Conservation (phyloP, 2,113 vertebrate species). For the Mellivora capensis region DNA sequence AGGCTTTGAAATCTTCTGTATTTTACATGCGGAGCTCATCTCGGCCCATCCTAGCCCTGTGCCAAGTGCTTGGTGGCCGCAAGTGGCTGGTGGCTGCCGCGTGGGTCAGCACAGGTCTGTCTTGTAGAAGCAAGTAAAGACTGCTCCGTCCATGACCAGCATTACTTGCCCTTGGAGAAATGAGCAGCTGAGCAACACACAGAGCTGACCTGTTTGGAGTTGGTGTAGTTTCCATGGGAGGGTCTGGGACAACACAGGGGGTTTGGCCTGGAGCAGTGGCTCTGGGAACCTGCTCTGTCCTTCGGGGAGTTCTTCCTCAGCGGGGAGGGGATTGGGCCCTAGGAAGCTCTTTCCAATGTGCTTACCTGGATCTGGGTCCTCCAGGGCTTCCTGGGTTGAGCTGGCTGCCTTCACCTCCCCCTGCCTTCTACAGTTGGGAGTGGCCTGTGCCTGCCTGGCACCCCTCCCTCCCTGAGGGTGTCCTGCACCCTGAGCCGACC, state of each 20-base stretch:
- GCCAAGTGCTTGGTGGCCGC: rapidly evolving
- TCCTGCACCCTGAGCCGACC: background rate
- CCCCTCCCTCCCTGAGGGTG: background rate
- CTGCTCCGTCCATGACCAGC: rapidly evolving
- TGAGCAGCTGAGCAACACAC: background rate
- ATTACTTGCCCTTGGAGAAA: background rate
- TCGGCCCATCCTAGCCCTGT: rapidly evolving
- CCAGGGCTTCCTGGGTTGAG: background rate
- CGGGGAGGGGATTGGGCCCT: too few species aligned
- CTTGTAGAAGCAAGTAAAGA: rapidly evolving
- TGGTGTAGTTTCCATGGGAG: too few species aligned
- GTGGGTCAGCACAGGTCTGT: rapidly evolving
- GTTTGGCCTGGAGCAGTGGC: background rate
- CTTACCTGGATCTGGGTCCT: background rate
- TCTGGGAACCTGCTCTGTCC: background rate
- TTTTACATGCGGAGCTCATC: background rate
- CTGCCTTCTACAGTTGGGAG: background rate
- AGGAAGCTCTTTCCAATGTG: background rate
- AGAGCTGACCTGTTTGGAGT: background rate
- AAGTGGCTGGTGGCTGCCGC: rapidly evolving
- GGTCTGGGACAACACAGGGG: rapidly evolving
- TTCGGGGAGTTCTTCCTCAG: background rate
- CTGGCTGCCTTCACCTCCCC: too few species aligned
- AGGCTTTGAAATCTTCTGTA: background rate
- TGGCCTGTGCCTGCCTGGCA: background rate